Evolutionary conservation across 2,888 invertebrate species (phyloP).

Genomic region (Callinectes sapidus): DNA sequence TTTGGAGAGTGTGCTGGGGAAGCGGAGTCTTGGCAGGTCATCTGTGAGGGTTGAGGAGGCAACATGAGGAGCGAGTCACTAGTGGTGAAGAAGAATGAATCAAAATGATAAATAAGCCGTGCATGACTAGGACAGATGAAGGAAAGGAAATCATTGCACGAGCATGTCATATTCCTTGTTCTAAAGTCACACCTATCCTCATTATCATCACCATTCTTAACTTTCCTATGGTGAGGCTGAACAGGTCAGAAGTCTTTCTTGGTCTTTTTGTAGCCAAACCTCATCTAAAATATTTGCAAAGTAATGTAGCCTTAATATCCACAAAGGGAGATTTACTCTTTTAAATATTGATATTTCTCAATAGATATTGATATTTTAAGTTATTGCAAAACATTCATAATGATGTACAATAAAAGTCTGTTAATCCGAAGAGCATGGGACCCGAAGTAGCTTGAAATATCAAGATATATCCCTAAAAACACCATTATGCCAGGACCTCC

Average conservation of each 20-base stretch:
- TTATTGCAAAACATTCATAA: not conserved
- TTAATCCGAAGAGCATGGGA: too few species aligned
- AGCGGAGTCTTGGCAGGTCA: conserved; percentile 24
- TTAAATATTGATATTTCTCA: too few species aligned
- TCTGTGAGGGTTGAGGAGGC: conserved; percentile 34
- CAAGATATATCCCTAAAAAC: too few species aligned
- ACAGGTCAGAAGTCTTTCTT: too few species aligned
- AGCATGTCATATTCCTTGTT: not conserved
- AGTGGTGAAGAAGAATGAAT: not conserved
- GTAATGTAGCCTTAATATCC: not conserved
- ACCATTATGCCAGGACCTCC: too few species aligned
- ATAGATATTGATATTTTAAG: not conserved
- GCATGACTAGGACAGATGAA: conserved; percentile 3
- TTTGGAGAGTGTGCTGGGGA: conserved; percentile 22
- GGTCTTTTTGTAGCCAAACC: too few species aligned
- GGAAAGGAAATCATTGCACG: not conserved
- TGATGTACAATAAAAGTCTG: not conserved
- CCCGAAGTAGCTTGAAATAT: too few species aligned
- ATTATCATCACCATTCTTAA: too few species aligned
- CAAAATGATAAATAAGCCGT: not conserved
- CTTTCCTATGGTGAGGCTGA: too few species aligned
- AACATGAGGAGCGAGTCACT: not conserved
- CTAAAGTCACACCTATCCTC: not conserved
- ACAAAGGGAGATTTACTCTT: not conserved
- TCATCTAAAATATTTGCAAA: not conserved